Evolutionary conservation across 2,113 vertebrate species (phyloP), one percentile per base, ranked within the genome.

Genomic region (Brachyhypopomus gauderio): DNA sequence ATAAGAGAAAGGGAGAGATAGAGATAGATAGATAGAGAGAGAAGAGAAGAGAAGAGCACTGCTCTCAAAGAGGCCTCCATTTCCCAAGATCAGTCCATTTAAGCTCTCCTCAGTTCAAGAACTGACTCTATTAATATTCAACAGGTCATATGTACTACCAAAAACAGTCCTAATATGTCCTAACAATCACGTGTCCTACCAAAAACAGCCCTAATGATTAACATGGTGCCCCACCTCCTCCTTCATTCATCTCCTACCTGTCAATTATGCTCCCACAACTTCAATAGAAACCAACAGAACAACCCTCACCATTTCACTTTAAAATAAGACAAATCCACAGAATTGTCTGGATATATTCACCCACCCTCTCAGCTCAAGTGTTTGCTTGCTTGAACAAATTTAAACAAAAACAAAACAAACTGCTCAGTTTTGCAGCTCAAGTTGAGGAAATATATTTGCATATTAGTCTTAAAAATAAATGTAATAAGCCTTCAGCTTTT

Each of bases 111-210:
- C 85, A 86, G 85, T 86, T 87, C 80, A 82, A 79, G 85, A 83
- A 86, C 86, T 87, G 80, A 77, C 79, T 73, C 71, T 77, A 88
- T 89, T 86, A 89, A 89, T 86, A 89, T 87, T 88, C 80, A 89
- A 81, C 79, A 85, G 85, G 86, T 85, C 80, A 70, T 23, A 66
- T 25, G 27, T 79, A 82, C 30, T 30, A 30, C 30, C 1, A 30
- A 30, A 30, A 30, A 30, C 30, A 30, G 30, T 3, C 30, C 30
- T 30, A 30, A 30, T 30, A 3, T 30, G 30, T 3, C 30, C 30
- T 30, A 30, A 30, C 30, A 2, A 3, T 30, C 30, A 30, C 30
- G 30, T 79, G 84, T 77, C 75, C 80, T 79, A 86, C 83, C 81
- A 89, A 86, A 85, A 87, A 86, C 78, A 75, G 77, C 55, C 30